Conservation (phyloP, 1,140 invertebrate species). For the Zaprionus vittiger region DNA sequence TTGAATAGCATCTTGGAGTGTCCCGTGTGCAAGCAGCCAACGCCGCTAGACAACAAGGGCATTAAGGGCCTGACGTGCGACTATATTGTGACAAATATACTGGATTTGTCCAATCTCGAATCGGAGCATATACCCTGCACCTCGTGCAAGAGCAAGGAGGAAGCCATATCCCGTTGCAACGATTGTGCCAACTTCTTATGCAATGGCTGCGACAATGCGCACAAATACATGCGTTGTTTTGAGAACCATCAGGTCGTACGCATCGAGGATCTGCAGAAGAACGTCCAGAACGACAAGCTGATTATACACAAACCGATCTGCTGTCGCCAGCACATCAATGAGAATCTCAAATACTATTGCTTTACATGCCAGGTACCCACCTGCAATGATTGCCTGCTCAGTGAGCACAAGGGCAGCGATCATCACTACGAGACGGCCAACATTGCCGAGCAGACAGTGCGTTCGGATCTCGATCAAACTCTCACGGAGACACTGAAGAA, state of each 20-base stretch:
- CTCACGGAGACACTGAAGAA: conserved; percentile 90
- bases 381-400: conserved; percentile 92
- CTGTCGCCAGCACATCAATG: conserved; percentile 90
- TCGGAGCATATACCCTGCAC: conserved; percentile 92
- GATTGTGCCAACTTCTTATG: conserved; percentile 97
- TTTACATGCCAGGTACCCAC: conserved; percentile 92
- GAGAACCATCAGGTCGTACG: conserved; percentile 95
- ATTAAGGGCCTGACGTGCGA: conserved; percentile 91
- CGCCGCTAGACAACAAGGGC: conserved; percentile 90
- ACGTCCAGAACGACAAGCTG: conserved; percentile 87
- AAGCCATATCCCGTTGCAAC: conserved; percentile 95
- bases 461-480: conserved; percentile 90
- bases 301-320: conserved; percentile 93
- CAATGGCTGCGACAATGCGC: conserved; percentile 96
- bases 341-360: conserved; percentile 93
- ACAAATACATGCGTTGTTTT: conserved; percentile 97
- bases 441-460: conserved; percentile 90
- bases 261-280: conserved; percentile 93
- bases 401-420: conserved; percentile 90
- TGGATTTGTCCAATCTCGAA: conserved; percentile 93
- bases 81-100: conserved; percentile 92
- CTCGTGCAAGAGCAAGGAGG: conserved; percentile 94
- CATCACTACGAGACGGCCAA: conserved; percentile 92
- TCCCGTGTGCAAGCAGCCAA: conserved; percentile 93
- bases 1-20: conserved; percentile 85